Conservation (phyloP, 2,797 vertebrate genomes). For the Sarcoramphus papa region DNA sequence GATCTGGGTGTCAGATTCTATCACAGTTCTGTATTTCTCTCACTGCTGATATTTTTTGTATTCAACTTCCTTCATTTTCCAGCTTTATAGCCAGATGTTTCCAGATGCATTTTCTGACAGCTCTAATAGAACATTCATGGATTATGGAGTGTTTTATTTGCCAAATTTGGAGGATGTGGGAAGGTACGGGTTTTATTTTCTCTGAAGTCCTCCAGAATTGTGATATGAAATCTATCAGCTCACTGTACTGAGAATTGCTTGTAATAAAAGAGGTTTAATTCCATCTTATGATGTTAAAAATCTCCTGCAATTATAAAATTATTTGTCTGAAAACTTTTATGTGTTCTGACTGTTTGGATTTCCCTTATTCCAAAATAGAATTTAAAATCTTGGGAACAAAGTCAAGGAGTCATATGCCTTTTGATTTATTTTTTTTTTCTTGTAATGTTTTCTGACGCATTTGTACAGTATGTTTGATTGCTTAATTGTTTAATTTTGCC, state of each 20-base stretch:
- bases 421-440: constrained; percentile 16
- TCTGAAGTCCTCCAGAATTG: not conserved
- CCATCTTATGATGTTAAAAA: not conserved
- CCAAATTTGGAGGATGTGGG: not conserved
- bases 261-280: not conserved
- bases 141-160: not conserved
- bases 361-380: not conserved
- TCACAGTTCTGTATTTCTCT: not conserved
- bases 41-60: not conserved
- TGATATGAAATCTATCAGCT: not conserved
- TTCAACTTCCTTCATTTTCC: not conserved
- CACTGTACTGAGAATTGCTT: not conserved
- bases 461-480: constrained; percentile 36
- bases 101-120: not conserved
- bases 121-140: not conserved
- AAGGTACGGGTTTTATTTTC: not conserved
- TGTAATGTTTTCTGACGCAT: constrained; percentile 31
- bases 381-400: constrained; percentile 13
- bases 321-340: not conserved
- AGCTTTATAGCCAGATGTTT: constrained; percentile 7
- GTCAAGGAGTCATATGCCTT: constrained; percentile 11
- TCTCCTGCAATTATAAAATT: not conserved
- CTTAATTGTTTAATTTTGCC: constrained; percentile 56
- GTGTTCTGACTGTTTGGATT: not conserved
- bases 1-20: not conserved